phyloP scores from a whole-genome alignment of 2,888 invertebrate genomes.

The Erebia palarica region DNA sequence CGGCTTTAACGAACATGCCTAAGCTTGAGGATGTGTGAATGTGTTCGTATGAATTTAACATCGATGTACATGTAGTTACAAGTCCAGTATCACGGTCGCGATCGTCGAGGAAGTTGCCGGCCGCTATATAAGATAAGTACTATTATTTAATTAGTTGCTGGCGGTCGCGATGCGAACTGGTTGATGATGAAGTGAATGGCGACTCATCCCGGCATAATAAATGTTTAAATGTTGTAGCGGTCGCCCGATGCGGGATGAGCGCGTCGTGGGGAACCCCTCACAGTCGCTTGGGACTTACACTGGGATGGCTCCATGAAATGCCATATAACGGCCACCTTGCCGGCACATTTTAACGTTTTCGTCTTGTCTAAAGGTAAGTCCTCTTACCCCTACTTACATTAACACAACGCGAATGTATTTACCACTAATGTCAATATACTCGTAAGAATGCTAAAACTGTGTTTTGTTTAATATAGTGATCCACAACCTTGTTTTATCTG shows the following conservation, averaged over 20 bases:
- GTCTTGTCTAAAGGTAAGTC: slow-evolving; percentile 63
- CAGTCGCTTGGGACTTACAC: slow-evolving; percentile 46
- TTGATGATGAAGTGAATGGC: slow-evolving; percentile 43
- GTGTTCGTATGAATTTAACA: slow-evolving; percentile 7
- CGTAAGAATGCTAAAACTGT: background rate
- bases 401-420: slow-evolving; percentile 54
- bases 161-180: slow-evolving; percentile 63
- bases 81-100: slow-evolving; percentile 50
- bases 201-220: slow-evolving; percentile 68
- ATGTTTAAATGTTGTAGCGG: slow-evolving; percentile 75
- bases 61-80: slow-evolving; percentile 64
- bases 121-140: slow-evolving; percentile 64
- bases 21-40: slow-evolving; percentile 34
- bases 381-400: slow-evolving; percentile 44
- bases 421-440: slow-evolving; percentile 1
- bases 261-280: slow-evolving; percentile 45
- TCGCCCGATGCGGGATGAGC: slow-evolving; percentile 71
- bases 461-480: slow-evolving; percentile 10
- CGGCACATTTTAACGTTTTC: slow-evolving; percentile 52
- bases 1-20: background rate
- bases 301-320: slow-evolving; percentile 48
- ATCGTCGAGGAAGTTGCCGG: slow-evolving; percentile 43
- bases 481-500: background rate
- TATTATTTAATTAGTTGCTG: slow-evolving; percentile 44
- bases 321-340: slow-evolving; percentile 50